These are phyloP conservation scores for Cheilinus undulatus DNA, from an alignment of 2,113 vertebrate species.

Conservation along the genomic window DNA sequence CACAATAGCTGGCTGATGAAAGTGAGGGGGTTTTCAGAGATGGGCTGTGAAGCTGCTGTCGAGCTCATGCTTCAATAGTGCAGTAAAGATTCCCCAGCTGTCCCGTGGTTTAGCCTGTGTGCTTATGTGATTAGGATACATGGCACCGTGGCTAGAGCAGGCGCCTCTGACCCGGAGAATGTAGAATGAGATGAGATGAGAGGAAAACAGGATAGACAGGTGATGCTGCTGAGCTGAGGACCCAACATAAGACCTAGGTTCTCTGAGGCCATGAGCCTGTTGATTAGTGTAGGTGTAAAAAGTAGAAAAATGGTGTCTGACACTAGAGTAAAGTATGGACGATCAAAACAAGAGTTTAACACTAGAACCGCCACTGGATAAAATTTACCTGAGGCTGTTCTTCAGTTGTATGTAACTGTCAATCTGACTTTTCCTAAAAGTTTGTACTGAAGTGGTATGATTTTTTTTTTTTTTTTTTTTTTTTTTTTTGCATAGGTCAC, in stretches of 20 bases:
- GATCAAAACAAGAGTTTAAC: too few relatives aligned
- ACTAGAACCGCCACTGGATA: too few relatives aligned
- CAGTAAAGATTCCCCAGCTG: constrained; percentile 85
- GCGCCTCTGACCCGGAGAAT: constrained; percentile 80
- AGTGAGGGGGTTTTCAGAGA: constrained; percentile 63
- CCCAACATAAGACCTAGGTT: constrained; percentile 12
- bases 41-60: constrained; percentile 62
- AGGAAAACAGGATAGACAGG: constrained; percentile 53
- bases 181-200: constrained; percentile 62
- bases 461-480: too few relatives aligned
- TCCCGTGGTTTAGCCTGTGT: constrained; percentile 80
- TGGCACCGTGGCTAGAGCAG: constrained; percentile 80
- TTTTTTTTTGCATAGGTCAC: too few relatives aligned
- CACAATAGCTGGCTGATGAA: constrained; percentile 69
- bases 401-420: too few relatives aligned
- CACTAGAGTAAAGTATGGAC: too few relatives aligned
- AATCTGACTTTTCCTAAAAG: too few relatives aligned
- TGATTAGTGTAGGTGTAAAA: not conserved
- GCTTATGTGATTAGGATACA: constrained; percentile 85
- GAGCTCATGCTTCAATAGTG: constrained; percentile 79
- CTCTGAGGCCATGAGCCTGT: constrained; percentile 5
- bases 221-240: constrained; percentile 36
- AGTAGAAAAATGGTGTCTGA: too few relatives aligned
- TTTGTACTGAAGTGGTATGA: too few relatives aligned
- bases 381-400: too few relatives aligned